Evolutionary conservation across 2,888 invertebrate genomes (phyloP), one percentile per base, ranked within the genome.

Genomic region (Cinara cedri): DNA sequence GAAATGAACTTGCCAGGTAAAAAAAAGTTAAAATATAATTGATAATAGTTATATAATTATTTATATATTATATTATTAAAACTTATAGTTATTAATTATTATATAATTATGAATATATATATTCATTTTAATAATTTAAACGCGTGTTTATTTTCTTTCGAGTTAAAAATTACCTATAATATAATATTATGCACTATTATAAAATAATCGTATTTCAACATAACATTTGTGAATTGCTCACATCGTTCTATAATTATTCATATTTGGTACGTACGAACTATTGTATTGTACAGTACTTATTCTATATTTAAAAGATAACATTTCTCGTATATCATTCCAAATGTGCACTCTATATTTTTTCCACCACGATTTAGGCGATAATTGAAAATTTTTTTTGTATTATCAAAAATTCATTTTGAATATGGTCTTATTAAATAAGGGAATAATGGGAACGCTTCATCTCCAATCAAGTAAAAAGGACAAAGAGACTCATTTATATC

Each of bases 311-410:
- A 81, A 71, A 82, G 81, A 24, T 57, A 72, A 62, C 83, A 82
- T 66, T 83, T 83, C 81, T 82, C 80, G 54, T 71, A 63, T 63
- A 65, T 75, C 82, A 83, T 83, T 70, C 82, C 82, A 81, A 83
- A 57, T 11, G 80, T 55, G 65, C 76, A 76, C 63, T 81, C 81
- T 34, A 81, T 76, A 54, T 71, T 81, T 62, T 74, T 60, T 34
- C 81, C 76, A 21, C 80, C 82, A 55, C 81, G 83, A 66, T 82
- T 82, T 68, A 82, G 74, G 70, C 83, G 82, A 57, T 82, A 62
- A 44, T 63, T 63, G 71, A 80, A 80, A 57, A 80, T 72, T 46
- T 14, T 44, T 66, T 66, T 66, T 42, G 21, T 54, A 26, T 71
- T 71, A 24, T 54, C 54, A 42, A 71, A 55, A 55, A 34, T 57